Conservation (phyloP, 2,888 invertebrate genomes). For the Anarsia innoxiella region DNA sequence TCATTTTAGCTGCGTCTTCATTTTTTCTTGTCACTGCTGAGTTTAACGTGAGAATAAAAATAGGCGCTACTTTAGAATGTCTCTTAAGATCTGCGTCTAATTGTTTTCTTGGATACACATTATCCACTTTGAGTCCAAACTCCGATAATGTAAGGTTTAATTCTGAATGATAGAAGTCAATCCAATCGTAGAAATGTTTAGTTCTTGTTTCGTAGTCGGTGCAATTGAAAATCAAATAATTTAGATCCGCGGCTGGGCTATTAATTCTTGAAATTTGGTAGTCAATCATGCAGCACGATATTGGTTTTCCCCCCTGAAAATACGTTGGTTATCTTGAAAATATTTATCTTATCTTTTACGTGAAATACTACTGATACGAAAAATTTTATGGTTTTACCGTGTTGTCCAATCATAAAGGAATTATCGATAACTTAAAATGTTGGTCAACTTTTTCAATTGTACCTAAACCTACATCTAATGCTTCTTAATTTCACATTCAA, state of each 20-base stretch:
- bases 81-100: conserved; percentile 28
- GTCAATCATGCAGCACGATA: conserved; percentile 27
- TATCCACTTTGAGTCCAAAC: conserved; percentile 25
- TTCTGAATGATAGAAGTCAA: conserved; percentile 26
- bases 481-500: too few relatives aligned
- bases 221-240: conserved; percentile 30
- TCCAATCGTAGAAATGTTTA: conserved; percentile 26
- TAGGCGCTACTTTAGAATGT: conserved; percentile 20
- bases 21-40: background rate
- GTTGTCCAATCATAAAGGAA: background rate
- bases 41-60: background rate
- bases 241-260: conserved; percentile 26
- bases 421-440: background rate
- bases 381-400: background rate
- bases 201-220: conserved; percentile 27
- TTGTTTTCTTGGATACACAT: conserved; percentile 26
- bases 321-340: background rate
- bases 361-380: background rate
- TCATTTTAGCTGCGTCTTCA: background rate
- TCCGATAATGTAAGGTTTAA: conserved; percentile 23
- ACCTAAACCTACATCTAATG: too few relatives aligned
- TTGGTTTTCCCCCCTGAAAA: conserved; percentile 8
- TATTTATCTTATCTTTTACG: background rate
- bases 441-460: too few relatives aligned
- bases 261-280: conserved; percentile 27